Evolutionary conservation across 2,797 vertebrate genomes (phyloP).

Genomic region (Cryptoblepharus egeriae): DNA sequence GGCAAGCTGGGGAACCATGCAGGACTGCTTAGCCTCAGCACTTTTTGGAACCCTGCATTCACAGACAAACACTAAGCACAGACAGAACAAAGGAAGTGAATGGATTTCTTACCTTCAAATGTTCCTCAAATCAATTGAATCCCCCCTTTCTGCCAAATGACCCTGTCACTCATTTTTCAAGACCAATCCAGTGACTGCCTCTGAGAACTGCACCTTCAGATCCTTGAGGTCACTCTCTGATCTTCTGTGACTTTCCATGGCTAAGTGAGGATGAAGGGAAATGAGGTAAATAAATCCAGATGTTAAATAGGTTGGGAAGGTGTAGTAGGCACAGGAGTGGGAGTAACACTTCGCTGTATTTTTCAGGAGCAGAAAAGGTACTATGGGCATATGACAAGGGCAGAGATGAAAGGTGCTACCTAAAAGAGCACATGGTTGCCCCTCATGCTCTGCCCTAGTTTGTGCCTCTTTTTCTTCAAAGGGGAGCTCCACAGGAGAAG

Average conservation of each 20-base stretch:
- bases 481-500: too few relatives aligned
- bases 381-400: too few relatives aligned
- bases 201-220: constrained; percentile 14
- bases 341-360: not conserved
- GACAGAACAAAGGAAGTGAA: constrained; percentile 11
- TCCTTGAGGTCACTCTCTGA: not conserved
- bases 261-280: constrained; percentile 13
- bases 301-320: not conserved
- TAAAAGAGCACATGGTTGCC: too few relatives aligned
- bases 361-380: not conserved
- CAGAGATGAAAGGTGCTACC: too few relatives aligned
- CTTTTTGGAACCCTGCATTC: constrained; percentile 23
- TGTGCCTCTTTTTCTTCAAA: too few relatives aligned
- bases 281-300: not conserved
- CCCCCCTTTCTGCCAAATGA: not conserved
- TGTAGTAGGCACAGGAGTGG: not conserved
- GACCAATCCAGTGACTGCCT: not conserved
- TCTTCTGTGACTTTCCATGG: constrained; percentile 24
- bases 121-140: constrained; percentile 33
- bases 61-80: constrained; percentile 21
- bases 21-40: rapidly evolving
- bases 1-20: not conserved
- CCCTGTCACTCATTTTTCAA: constrained; percentile 35
- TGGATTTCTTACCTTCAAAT: constrained; percentile 15
- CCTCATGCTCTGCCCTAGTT: too few relatives aligned